A percentile compares a stretch with the other conserved stretches of the same genome.
Evolutionary conservation across 2,888 invertebrate species (phyloP).

Genomic region (Strigamia maritima): DNA sequence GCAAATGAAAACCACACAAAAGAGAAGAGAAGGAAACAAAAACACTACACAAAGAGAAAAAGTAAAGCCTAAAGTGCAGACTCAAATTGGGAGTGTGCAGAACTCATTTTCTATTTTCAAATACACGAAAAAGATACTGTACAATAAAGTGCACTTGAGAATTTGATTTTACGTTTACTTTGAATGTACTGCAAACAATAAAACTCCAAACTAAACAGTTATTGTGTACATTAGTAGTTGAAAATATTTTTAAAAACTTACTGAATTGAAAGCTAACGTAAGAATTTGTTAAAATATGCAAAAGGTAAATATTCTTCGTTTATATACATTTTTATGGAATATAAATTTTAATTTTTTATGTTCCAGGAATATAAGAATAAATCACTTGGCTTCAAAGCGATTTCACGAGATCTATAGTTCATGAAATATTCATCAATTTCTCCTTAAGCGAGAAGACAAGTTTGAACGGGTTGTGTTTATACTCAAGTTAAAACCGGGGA

Average conservation of each 20-base stretch:
- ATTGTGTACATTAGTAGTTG: too few species aligned
- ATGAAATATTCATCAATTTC: slow-evolving; percentile 15
- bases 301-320: not conserved
- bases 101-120: not conserved
- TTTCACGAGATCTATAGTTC: slow-evolving; percentile 5
- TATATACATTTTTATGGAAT: not conserved
- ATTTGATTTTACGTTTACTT: too few species aligned
- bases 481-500: not conserved
- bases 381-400: not conserved
- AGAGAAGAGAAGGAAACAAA: not conserved
- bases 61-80: not conserved
- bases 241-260: too few species aligned
- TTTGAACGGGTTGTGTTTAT: not conserved
- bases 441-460: slow-evolving; percentile 11
- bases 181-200: too few species aligned
- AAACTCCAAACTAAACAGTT: too few species aligned
- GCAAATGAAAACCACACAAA: not conserved
- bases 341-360: not conserved
- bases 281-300: too few species aligned
- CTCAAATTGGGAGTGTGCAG: not conserved
- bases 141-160: too few species aligned
- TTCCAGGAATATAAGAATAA: not conserved
- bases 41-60: not conserved
- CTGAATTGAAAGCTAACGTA: too few species aligned
- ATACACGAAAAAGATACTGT: too few species aligned